Base-by-base conservation (phyloP, 1,140 invertebrate genomes). In the Drosophila hydei region DNA sequence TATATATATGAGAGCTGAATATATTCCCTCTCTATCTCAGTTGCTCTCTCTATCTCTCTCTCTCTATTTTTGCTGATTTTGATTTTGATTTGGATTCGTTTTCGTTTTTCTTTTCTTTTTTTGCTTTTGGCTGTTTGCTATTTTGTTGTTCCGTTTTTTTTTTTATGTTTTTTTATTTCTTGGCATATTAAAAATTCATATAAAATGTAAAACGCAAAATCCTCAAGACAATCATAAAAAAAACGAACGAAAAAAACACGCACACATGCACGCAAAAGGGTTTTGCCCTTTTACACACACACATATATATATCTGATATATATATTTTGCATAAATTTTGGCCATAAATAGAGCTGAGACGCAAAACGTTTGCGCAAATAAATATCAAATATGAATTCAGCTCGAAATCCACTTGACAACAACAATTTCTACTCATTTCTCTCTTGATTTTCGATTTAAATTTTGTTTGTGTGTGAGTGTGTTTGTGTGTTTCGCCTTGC, bases 201-300 rank as follows among this genome's bases (percentile, higher is more conserved):
- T 83, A 87, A 67, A 80, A 88, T 88, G 75, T 88, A 87, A 88
- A 87, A 88, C 83, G 83, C 30, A 87, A 87, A 87, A 87, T 87
- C 83, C 83, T 88, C 83, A 87, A 87, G 83, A 87, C 83, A 87
- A 87, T 88, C 83, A 87, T 87, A 87, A 81, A 87, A 77, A 40
- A 33, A 33, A 33, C 9, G 1, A 33, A 11, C 4, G 69, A 33
- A 14, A 55, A 38, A 36, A 16, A 48, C n/a, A 38, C 30, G 9
- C 25, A 33, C 36, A 60, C 50, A 43, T 21, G 36, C 50, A 51
- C 50, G 16, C 21, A 42, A 42, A 50, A 21, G n/a, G 23, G 23
- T 14, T 50, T 25, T 27, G 7, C 23, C 21, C 42, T 45, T 21
- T 9, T 45, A 38, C 14, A 54, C 38, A 48, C 54, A 19, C n/a